Percentiles rank a stretch among this genome's conserved stretches.
Evolutionary conservation across 2,797 vertebrate genomes (phyloP).

Genomic region (Paedocypris micromegethes): DNA sequence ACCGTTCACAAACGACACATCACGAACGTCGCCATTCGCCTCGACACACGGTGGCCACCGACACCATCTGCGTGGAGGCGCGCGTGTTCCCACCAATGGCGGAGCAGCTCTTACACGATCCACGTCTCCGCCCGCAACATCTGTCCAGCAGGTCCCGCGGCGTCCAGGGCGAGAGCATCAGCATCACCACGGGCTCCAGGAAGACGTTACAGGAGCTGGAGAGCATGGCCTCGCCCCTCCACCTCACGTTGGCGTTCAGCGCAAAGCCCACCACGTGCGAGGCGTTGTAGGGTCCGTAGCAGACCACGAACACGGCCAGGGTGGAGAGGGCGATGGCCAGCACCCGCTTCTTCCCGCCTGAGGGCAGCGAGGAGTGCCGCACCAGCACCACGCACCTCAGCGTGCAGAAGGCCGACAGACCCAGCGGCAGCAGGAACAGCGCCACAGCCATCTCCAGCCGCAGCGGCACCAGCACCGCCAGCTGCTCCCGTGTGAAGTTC

Average conservation of each 20-base stretch:
- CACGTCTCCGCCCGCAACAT: constrained; percentile 50
- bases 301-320: constrained; percentile 74
- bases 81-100: too few relatives aligned
- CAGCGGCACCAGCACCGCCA: constrained; percentile 66
- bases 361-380: constrained; percentile 68
- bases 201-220: constrained; percentile 81
- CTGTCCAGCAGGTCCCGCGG: constrained; percentile 54
- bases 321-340: constrained; percentile 74
- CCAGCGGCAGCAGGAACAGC: constrained; percentile 74
- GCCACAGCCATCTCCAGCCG: constrained; percentile 78
- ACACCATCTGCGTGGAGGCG: too few relatives aligned
- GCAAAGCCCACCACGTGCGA: constrained; percentile 77
- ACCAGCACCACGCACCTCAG: constrained; percentile 73
- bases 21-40: too few relatives aligned
- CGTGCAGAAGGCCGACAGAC: constrained; percentile 72
- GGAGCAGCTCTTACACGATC: background rate
- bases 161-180: constrained; percentile 63
- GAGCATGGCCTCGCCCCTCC: constrained; percentile 74
- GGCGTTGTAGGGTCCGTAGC: constrained; percentile 81
- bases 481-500: constrained; percentile 66
- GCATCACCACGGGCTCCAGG: constrained; percentile 78
- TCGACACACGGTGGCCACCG: too few relatives aligned
- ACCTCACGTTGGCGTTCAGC: constrained; percentile 50
- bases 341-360: constrained; percentile 69
- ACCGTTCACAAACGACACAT: too few relatives aligned